phyloP scores from a whole-genome alignment of 2,113 vertebrate genomes.

The Actinemys pallida region DNA sequence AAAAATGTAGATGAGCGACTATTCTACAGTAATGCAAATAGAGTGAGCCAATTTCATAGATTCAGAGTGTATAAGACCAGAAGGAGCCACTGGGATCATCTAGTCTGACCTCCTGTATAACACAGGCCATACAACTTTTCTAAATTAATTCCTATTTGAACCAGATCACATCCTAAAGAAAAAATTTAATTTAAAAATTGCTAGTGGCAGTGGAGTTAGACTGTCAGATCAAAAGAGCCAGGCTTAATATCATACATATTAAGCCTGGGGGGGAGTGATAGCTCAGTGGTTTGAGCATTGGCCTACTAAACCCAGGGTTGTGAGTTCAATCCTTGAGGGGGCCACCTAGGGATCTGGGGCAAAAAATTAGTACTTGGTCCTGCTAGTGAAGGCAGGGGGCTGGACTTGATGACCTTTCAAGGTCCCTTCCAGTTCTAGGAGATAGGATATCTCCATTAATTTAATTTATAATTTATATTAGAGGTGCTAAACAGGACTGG shows the following conservation, averaged over 20 bases:
- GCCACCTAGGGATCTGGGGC: too few species aligned
- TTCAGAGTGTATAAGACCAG: neutral
- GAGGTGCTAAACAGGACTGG: constrained; percentile 19
- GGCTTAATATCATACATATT: neutral
- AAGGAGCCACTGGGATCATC: neutral
- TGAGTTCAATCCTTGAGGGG: too few species aligned
- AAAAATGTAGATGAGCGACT: neutral
- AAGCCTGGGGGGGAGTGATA: too few species aligned
- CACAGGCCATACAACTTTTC: neutral
- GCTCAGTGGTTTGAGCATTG: too few species aligned
- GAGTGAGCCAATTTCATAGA: neutral
- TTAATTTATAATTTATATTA: neutral
- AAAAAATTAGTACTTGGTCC: too few species aligned
- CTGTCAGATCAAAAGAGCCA: constrained; percentile 18
- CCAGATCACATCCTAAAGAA: neutral
- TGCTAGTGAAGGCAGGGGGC: too few species aligned
- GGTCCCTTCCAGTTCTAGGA: too few species aligned
- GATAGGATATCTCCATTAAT: too few species aligned
- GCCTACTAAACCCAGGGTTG: too few species aligned
- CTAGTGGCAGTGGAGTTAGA: neutral
- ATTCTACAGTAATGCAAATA: neutral
- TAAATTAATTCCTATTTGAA: neutral
- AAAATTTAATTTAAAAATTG: neutral
- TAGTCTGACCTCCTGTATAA: neutral
- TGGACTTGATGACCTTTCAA: too few species aligned